phyloP scores from a whole-genome alignment of 2,797 vertebrate genomes.

The Pseudopleuronectes americanus region DNA sequence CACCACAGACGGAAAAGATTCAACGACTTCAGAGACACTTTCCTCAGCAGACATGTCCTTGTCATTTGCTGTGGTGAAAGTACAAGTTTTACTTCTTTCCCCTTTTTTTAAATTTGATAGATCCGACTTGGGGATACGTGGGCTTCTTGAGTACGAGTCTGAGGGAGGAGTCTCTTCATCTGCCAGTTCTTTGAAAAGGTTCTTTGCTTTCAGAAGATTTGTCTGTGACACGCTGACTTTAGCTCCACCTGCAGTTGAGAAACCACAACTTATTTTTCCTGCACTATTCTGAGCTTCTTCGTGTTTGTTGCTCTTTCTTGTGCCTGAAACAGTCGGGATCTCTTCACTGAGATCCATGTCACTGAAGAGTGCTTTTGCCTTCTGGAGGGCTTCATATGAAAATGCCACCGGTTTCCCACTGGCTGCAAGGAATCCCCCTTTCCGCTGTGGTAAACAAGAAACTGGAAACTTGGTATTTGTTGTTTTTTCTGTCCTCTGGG shows the following conservation, averaged over 20 bases:
- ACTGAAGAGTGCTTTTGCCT: slow-evolving; percentile 79
- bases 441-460: neutral
- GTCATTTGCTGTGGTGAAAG: slow-evolving; percentile 58
- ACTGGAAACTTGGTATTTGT: neutral
- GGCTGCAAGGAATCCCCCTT: slow-evolving; percentile 79
- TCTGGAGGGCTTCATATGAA: slow-evolving; percentile 83
- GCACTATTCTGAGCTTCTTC: neutral
- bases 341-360: slow-evolving; percentile 66
- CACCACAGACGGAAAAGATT: slow-evolving; percentile 40
- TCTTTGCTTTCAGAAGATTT: slow-evolving; percentile 46
- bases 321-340: slow-evolving; percentile 1
- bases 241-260: slow-evolving; percentile 52
- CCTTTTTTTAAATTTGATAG: slow-evolving; percentile 5
- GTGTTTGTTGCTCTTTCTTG: slow-evolving; percentile 10
- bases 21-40: slow-evolving; percentile 71
- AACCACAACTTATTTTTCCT: slow-evolving; percentile 32
- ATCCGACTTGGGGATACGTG: neutral
- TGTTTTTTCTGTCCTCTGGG: slow-evolving; percentile 78
- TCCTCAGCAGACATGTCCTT: slow-evolving; percentile 59
- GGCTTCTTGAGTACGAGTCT: neutral
- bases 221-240: slow-evolving; percentile 55
- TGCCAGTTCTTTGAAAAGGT: slow-evolving; percentile 40
- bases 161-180: slow-evolving; percentile 27
- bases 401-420: slow-evolving; percentile 81
- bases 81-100: neutral